These are phyloP conservation scores for Daubentonia madagascariensis DNA, from an alignment of 2,113 vertebrate species.

Conservation along the genomic window DNA sequence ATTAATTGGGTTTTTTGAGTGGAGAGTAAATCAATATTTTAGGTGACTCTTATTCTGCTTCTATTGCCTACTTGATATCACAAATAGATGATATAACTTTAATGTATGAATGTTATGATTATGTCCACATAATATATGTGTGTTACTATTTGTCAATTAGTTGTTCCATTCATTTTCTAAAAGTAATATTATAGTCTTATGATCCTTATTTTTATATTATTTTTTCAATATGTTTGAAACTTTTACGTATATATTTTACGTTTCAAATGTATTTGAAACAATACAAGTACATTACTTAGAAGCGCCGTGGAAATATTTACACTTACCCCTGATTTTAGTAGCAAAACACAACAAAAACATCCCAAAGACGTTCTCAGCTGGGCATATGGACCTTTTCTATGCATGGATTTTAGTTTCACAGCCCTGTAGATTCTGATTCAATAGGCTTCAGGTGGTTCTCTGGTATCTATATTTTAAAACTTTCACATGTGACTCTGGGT, in stretches of 20 bases:
- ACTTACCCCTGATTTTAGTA: not conserved
- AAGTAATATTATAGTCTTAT: not conserved
- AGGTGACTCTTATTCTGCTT: not conserved
- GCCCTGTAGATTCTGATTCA: not conserved
- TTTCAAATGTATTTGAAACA: not conserved
- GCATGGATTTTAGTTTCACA: not conserved
- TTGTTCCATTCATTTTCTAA: not conserved
- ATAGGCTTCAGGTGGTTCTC: not conserved
- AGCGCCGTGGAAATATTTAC: not conserved
- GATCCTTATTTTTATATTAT: not conserved
- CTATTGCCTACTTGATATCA: not conserved
- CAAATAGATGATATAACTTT: not conserved
- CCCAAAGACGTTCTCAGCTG: not conserved
- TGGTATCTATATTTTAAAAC: not conserved
- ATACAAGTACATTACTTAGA: not conserved
- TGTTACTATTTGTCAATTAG: conserved; percentile 5
- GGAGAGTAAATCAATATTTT: not conserved
- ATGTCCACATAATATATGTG: not conserved
- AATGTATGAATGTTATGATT: not conserved
- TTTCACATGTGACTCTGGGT: not conserved
- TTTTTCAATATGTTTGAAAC: not conserved
- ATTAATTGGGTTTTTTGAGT: conserved; percentile 1
- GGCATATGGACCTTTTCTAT: not conserved
- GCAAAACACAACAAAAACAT: not conserved
- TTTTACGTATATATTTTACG: too few relatives aligned